A percentile compares a stretch with the other conserved stretches of the same genome.
phyloP scores from a whole-genome alignment of 2,113 vertebrate species.

The Oryctolagus cuniculus region mOryCun1.1 NC_091438.1:58093501-58094000 shows the following conservation, averaged over 20 bases:
- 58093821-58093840: conserved; percentile 63
- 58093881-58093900: conserved; percentile 30
- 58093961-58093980: not conserved
- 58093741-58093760: not conserved
- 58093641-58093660: not conserved
- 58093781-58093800: conserved; percentile 21
- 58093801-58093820: conserved; percentile 61
- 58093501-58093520: conserved; percentile 77
- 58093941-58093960: not conserved
- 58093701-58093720: not conserved
- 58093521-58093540: conserved; percentile 75
- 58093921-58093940: conserved; percentile 30
- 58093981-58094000: not conserved
- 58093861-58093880: not conserved
- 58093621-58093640: conserved; percentile 71
- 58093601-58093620: not conserved
- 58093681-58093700: not conserved
- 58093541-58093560: conserved; percentile 77
- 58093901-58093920: conserved; percentile 64
- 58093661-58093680: conserved; percentile 19
- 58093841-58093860: conserved; percentile 56
- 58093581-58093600: not conserved
- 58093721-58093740: not conserved
- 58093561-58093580: conserved; percentile 70
- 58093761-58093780: not conserved